phyloP scores from a whole-genome alignment of 2,797 vertebrate genomes.

The Limnodromus scolopaceus region DNA sequence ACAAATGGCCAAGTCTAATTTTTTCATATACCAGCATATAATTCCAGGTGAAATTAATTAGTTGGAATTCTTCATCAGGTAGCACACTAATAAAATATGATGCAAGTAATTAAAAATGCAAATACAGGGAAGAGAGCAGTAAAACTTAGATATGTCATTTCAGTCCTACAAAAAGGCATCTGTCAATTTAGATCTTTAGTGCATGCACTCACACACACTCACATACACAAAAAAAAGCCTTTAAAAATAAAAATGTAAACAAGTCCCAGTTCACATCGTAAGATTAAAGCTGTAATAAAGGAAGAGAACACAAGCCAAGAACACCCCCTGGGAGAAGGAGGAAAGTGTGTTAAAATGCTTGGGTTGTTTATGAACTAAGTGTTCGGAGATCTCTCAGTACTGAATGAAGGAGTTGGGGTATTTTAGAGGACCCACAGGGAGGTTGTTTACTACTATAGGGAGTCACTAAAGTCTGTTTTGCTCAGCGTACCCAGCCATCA shows the following conservation, averaged over 20 bases:
- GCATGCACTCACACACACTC: neutral
- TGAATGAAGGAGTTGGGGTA: slow-evolving; percentile 41
- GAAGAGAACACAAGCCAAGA: slow-evolving; percentile 31
- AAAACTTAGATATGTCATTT: slow-evolving; percentile 66
- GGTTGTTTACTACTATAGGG: neutral
- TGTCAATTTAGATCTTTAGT: slow-evolving; percentile 60
- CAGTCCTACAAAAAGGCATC: slow-evolving; percentile 68
- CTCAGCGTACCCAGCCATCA: neutral
- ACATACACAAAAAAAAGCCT: neutral
- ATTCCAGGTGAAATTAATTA: slow-evolving; percentile 80
- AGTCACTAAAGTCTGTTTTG: slow-evolving; percentile 36
- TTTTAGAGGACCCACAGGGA: slow-evolving; percentile 32
- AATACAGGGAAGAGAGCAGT: slow-evolving; percentile 51
- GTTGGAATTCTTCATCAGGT: slow-evolving; percentile 68
- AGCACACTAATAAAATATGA: slow-evolving; percentile 70
- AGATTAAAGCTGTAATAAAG: slow-evolving; percentile 64
- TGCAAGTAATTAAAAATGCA: slow-evolving; percentile 76
- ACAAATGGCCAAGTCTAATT: slow-evolving; percentile 70
- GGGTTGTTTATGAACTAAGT: slow-evolving; percentile 55
- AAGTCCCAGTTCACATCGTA: slow-evolving; percentile 18
- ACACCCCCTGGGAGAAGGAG: slow-evolving; percentile 34
- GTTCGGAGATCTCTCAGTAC: slow-evolving; percentile 7
- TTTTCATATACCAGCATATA: slow-evolving; percentile 49
- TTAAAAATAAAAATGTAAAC: slow-evolving; percentile 68
- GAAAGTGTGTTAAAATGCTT: slow-evolving; percentile 45